Evolutionary conservation across 2,113 vertebrate species (phyloP).

Genomic region (Peromyscus leucopus): DNA sequence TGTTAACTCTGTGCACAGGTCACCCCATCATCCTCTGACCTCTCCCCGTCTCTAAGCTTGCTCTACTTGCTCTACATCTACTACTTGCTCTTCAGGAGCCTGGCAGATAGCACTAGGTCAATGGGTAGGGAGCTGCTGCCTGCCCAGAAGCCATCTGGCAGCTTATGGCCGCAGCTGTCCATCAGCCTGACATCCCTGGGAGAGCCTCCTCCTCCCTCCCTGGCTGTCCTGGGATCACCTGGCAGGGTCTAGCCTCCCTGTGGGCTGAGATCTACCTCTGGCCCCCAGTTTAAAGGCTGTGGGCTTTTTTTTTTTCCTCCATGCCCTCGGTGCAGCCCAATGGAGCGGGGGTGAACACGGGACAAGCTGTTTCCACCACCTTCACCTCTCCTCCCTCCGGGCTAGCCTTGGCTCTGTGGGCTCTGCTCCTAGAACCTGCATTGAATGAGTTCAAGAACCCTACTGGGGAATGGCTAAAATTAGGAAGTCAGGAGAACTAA

Average conservation of each 20-base stretch:
- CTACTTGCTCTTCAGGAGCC: not conserved
- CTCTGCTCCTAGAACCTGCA: not conserved
- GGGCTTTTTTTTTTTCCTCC: not conserved
- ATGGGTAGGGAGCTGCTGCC: not conserved
- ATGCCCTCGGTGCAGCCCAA: not conserved
- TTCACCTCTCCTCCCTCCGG: not conserved
- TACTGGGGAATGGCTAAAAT: not conserved
- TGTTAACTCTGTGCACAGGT: not conserved
- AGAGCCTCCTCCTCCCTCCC: not conserved
- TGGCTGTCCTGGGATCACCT: not conserved
- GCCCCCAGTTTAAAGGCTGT: not conserved
- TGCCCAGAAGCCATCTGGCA: not conserved
- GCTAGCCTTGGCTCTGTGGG: not conserved
- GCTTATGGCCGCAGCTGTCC: not conserved
- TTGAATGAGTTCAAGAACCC: not conserved
- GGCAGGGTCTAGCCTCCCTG: not conserved
- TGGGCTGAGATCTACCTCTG: not conserved
- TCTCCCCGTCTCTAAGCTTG: not conserved
- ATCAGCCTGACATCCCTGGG: not conserved
- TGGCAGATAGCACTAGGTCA: not conserved
- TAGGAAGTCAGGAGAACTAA: not conserved
- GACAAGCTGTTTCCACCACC: not conserved
- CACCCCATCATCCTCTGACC: not conserved
- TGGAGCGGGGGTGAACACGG: fast-evolving
- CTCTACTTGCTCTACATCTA: not conserved